Conservation (phyloP, 2,113 vertebrate species). For the Probosciger aterrimus region DNA sequence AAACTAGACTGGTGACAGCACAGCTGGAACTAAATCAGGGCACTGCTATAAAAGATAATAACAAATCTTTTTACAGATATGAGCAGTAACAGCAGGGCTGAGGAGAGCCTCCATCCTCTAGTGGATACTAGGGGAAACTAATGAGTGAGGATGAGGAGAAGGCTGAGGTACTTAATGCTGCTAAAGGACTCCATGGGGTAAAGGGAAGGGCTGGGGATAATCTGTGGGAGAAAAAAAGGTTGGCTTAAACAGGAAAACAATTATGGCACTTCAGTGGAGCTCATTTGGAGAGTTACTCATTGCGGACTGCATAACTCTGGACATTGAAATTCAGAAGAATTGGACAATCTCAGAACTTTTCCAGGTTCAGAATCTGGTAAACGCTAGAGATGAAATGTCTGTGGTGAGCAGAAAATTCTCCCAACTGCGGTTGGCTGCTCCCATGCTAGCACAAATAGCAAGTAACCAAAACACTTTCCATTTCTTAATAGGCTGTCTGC, state of each 20-base stretch:
- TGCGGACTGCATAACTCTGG: neutral
- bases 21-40: neutral
- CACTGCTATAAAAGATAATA: neutral
- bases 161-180: neutral
- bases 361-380: neutral
- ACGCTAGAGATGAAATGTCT: neutral
- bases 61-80: neutral
- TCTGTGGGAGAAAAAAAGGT: neutral
- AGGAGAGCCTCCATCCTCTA: neutral
- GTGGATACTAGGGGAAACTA: neutral
- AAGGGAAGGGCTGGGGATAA: neutral
- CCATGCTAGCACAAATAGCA: slow-evolving; percentile 33
- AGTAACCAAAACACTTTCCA: slow-evolving; percentile 53
- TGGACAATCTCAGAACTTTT: neutral
- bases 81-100: neutral
- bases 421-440: neutral
- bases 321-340: neutral
- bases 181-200: neutral
- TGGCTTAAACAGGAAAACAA: neutral
- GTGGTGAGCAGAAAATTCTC: neutral
- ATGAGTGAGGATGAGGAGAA: neutral
- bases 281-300: neutral
- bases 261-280: neutral
- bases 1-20: neutral
- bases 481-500: slow-evolving; percentile 56